Conservation (phyloP, 2,113 vertebrate genomes). For the Myocastor coypus region DNA sequence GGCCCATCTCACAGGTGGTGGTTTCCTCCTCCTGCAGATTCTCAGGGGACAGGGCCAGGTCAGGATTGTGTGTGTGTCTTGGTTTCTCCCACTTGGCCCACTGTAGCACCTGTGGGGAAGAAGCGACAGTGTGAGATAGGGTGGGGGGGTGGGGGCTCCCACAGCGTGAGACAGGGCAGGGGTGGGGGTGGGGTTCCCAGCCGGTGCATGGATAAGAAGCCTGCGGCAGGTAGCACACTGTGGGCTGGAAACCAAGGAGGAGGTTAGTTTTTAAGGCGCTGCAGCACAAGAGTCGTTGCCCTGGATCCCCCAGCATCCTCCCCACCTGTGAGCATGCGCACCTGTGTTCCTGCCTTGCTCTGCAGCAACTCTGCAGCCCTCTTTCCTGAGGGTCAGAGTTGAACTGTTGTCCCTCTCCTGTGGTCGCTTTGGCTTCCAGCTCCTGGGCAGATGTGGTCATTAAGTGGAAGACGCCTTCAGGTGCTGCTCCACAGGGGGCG, state of each 20-base stretch:
- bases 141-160: not conserved
- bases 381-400: not conserved
- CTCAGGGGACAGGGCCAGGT: not conserved
- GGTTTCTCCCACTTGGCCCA: not conserved
- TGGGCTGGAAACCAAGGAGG: not conserved
- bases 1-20: not conserved
- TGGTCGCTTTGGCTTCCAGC: not conserved
- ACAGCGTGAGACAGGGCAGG: not conserved
- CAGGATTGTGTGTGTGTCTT: accelerated
- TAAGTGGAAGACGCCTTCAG: not conserved
- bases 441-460: not conserved
- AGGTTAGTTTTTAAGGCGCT: not conserved
- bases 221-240: accelerated
- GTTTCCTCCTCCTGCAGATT: not conserved
- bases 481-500: not conserved
- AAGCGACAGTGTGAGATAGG: not conserved
- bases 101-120: not conserved
- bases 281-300: not conserved
- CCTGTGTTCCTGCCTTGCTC: accelerated
- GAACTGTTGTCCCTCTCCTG: not conserved
- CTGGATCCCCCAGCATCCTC: not conserved
- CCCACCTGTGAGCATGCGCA: not conserved
- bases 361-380: not conserved
- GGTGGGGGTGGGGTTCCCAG: not conserved
- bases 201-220: not conserved